These are phyloP conservation scores for Erethizon dorsatum DNA, from an alignment of 2,797 vertebrate genomes.

Conservation along the genomic window DNA sequence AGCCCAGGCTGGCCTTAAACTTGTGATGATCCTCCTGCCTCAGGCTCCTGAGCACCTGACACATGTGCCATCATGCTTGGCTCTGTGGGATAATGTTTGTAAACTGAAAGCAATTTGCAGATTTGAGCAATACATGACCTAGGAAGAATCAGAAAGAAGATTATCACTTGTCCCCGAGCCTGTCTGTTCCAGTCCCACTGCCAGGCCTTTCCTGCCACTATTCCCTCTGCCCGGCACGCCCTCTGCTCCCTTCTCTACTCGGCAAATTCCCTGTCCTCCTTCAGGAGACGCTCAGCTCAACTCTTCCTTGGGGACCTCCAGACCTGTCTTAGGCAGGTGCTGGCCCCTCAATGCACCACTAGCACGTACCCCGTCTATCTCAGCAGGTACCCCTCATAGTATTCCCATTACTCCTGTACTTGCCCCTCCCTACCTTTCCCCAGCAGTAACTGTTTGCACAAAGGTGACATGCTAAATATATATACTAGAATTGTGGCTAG, in stretches of 20 bases:
- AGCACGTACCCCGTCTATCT: fast-evolving
- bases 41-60: neutral
- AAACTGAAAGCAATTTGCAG: neutral
- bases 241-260: neutral
- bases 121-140: neutral
- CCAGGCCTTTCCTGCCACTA: neutral
- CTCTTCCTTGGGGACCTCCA: neutral
- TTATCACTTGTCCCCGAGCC: fast-evolving
- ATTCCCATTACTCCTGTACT: neutral
- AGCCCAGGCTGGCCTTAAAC: neutral
- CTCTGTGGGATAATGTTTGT: neutral
- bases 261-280: neutral
- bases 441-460: neutral
- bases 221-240: neutral
- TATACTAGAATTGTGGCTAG: neutral
- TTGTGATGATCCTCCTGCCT: neutral
- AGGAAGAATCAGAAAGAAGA: neutral
- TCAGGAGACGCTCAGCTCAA: neutral
- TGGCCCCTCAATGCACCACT: neutral
- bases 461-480: fast-evolving
- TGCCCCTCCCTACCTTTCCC: neutral
- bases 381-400: fast-evolving
- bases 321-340: neutral
- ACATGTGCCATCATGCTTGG: neutral
- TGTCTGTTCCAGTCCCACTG: neutral